Percentiles rank a stretch among this genome's conserved stretches.
phyloP scores from a whole-genome alignment of 2,113 vertebrate genomes.

The Nothoprocta pentlandii region DNA sequence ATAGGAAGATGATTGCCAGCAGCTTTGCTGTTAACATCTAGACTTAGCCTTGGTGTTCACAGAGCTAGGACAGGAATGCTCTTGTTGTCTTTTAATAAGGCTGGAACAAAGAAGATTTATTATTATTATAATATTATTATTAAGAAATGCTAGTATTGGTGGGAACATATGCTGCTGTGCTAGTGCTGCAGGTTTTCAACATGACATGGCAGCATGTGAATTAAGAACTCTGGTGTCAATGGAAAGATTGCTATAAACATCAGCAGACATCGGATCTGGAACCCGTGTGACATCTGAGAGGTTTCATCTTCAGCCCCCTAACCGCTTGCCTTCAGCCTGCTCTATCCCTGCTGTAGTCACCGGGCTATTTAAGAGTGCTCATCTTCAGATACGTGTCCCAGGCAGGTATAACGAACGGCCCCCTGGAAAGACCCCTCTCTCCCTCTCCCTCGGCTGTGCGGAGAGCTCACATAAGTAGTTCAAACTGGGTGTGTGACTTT shows the following conservation, averaged over 20 bases:
- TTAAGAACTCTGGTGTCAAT: not conserved
- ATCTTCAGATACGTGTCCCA: not conserved
- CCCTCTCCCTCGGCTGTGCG: not conserved
- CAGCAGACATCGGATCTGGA: not conserved
- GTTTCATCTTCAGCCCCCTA: not conserved
- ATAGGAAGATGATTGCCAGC: conserved; percentile 47
- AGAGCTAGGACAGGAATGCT: not conserved
- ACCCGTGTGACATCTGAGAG: not conserved
- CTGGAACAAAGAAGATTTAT: not conserved
- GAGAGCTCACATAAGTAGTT: not conserved
- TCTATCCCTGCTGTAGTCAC: not conserved
- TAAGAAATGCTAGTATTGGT: not conserved
- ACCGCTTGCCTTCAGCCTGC: not conserved
- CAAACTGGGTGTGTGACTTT: not conserved
- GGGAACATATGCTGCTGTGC: not conserved
- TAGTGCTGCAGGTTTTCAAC: not conserved
- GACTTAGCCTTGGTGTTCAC: not conserved
- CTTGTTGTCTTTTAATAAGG: not conserved
- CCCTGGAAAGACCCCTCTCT: not conserved
- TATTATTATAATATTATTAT: too few relatives aligned
- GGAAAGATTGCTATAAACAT: not conserved
- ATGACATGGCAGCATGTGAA: not conserved
- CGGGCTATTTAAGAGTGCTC: not conserved
- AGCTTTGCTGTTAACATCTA: not conserved
- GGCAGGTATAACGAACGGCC: not conserved